Evolutionary conservation across 2,797 vertebrate genomes (phyloP).

Genomic region (Phylloscopus collybita): DNA sequence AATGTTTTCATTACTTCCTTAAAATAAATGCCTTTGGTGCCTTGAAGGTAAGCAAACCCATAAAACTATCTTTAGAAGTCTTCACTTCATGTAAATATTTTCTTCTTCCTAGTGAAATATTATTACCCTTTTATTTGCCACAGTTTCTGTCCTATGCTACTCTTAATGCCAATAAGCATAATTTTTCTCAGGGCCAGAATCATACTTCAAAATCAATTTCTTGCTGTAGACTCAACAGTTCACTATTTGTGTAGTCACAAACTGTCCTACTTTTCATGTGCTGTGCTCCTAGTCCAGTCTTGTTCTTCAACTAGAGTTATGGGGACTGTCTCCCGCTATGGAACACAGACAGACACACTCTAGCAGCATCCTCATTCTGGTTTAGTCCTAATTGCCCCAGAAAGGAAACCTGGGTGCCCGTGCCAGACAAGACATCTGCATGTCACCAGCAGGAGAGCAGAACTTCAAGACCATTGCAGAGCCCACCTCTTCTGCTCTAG

Average conservation of each 20-base stretch:
- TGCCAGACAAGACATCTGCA: neutral
- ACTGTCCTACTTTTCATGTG: neutral
- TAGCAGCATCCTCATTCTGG: neutral
- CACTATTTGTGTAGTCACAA: neutral
- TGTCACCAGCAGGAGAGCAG: neutral
- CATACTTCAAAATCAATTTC: neutral
- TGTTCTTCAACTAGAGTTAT: neutral
- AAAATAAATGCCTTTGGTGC: slow-evolving; percentile 37
- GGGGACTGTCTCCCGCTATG: neutral
- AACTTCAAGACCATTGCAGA: neutral
- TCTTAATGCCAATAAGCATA: neutral
- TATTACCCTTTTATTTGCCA: neutral
- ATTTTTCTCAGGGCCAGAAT: slow-evolving; percentile 7
- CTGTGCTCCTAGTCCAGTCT: neutral
- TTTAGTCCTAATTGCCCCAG: neutral
- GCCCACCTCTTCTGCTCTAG: neutral
- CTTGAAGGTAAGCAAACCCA: slow-evolving; percentile 28
- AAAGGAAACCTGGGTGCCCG: neutral
- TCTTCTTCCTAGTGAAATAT: neutral
- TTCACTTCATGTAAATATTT: neutral
- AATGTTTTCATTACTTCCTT: slow-evolving; percentile 25
- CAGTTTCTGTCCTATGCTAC: neutral
- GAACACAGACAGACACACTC: neutral
- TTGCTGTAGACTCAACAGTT: neutral
- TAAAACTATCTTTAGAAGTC: slow-evolving; percentile 23